Evolutionary conservation across 2,113 vertebrate genomes (phyloP), one percentile per base, ranked within the genome.

Genomic region (Phylloscopus trochilus): DNA sequence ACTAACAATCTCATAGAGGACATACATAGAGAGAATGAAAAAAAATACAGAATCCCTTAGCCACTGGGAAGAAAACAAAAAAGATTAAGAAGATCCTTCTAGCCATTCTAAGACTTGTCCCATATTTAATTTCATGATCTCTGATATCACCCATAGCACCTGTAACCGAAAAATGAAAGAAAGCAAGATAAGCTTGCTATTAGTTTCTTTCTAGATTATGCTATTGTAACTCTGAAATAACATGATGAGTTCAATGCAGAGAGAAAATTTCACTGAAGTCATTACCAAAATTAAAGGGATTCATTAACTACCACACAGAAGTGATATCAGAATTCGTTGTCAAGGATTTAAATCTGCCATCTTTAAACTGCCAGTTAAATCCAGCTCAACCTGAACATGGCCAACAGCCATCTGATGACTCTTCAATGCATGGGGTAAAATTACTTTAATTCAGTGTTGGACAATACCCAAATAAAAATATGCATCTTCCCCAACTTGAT

Each of bases 401-500:
- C 20, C 63, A 94, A 73, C 22, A 92, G 33, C 24, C 58, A 41
- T 69, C 49, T 64, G 47, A 87, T 70, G 62, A 55, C 62, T 58
- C 26, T 30, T 79, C 28, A 90, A 35, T 47, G 15, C 59, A 66
- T 63, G 76, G 41, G 64, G 11, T 77, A 85, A 91, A 95, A 95
- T 87, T 69, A 77, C 52, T 75, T 90, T 81, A 84, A 93, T 87
- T 95, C 66, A 68, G 16, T 72, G 17, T 84, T 95, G 89, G 87
- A 94, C 35, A 87, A 70, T 52, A 72, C 28, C 56, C 76, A 94
- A 93, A 92, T 52, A 83, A 90, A 93, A 89, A 89, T 52, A 89
- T 41, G 44, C 13, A 35, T 85, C 49, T 87, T 91, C 12, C 24
- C 49, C 31, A 76, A 18, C 9, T 66, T 11, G 5, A 3, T 41